Conservation (phyloP, 2,113 vertebrate species). For the Pteropus alecto region DNA sequence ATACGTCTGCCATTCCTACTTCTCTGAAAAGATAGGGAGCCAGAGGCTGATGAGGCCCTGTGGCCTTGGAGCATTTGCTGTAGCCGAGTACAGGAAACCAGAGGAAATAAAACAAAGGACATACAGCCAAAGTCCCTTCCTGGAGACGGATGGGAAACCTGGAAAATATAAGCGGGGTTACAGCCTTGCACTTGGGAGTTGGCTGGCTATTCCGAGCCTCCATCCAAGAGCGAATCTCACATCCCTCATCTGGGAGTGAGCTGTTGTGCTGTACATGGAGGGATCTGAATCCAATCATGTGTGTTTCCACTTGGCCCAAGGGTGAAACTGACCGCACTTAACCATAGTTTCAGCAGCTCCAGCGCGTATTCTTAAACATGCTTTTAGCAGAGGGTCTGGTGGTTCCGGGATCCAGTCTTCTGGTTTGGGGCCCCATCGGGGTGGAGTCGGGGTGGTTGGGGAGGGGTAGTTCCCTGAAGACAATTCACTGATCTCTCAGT, state of each 20-base stretch:
- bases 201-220: not conserved
- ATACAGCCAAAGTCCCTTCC: conserved; percentile 69
- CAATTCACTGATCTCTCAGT: not conserved
- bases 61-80: conserved; percentile 24
- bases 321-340: not conserved
- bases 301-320: conserved; percentile 25
- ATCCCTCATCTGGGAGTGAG: conserved; percentile 20
- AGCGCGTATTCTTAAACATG: not conserved
- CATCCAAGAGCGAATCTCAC: conserved; percentile 44
- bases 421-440: not conserved
- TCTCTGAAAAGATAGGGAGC: not conserved
- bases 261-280: not conserved
- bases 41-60: not conserved
- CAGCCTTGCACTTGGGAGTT: conserved; percentile 29
- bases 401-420: not conserved
- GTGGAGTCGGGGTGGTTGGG: not conserved
- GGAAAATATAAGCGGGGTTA: conserved; percentile 70
- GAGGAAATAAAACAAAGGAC: conserved; percentile 56
- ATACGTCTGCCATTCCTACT: not conserved
- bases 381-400: not conserved
- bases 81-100: conserved; percentile 65
- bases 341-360: not conserved
- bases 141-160: conserved; percentile 73
- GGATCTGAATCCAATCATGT: not conserved
- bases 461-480: not conserved